Conservation (phyloP, 2,113 vertebrate genomes). For the Apodemus sylvaticus region DNA sequence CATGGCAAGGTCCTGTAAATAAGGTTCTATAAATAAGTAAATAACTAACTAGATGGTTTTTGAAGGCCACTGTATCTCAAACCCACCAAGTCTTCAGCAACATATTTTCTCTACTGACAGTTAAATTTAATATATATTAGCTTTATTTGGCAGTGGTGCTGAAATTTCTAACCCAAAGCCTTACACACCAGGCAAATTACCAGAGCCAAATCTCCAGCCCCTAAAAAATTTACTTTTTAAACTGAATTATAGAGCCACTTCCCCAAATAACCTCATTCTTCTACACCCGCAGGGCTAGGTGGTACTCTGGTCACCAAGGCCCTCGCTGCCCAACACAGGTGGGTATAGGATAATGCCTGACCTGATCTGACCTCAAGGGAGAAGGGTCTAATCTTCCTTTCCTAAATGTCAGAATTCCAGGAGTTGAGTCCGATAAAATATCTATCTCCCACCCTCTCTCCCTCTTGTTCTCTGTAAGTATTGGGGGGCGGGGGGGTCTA, state of each 20-base stretch:
- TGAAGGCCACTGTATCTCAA: background rate
- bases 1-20: background rate
- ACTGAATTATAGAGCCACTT: background rate
- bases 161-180: background rate
- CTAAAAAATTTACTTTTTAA: background rate
- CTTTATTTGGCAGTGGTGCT: background rate
- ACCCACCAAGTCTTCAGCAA: background rate
- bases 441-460: background rate
- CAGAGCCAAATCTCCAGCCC: background rate
- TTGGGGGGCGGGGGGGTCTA: background rate
- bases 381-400: background rate
- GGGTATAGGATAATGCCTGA: background rate
- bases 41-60: background rate
- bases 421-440: background rate
- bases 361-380: background rate
- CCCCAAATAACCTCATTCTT: background rate
- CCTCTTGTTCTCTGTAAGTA: background rate
- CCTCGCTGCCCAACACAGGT: fast-evolving
- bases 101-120: background rate
- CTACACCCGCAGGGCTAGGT: background rate
- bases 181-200: background rate
- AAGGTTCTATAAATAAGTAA: background rate
- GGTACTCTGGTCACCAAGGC: background rate
- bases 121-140: background rate
- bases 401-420: background rate